Percentiles rank a stretch among this genome's conserved stretches.
These are phyloP conservation scores for Nematostella vectensis DNA, from an alignment of 92 coral and sea anemone genomes.

Conservation along the genomic window DNA sequence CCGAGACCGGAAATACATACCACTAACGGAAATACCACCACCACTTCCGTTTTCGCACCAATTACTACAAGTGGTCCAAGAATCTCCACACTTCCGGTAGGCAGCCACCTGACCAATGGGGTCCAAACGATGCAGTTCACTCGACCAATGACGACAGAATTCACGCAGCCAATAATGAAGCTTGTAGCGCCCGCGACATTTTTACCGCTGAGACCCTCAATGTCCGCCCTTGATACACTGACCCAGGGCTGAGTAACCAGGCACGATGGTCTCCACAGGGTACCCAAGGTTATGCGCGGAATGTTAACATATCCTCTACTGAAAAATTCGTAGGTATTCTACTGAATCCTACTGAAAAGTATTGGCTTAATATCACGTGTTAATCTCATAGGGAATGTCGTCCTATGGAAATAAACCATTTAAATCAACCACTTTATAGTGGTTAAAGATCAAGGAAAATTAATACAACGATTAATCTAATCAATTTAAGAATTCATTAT, in stretches of 20 bases:
- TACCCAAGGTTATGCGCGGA: neutral
- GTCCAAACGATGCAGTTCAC: constrained; percentile 91
- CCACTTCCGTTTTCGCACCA: constrained; percentile 91
- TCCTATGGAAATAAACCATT: no score
- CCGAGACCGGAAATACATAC: constrained; percentile 71
- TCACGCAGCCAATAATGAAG: constrained; percentile 91
- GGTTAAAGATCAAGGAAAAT: no score
- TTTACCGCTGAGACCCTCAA: constrained; percentile 87
- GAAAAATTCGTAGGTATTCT: no score
- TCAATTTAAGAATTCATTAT: no score
- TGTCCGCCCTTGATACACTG: constrained; percentile 66
- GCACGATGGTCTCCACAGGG: neutral
- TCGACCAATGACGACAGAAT: constrained; percentile 87
- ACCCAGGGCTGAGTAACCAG: constrained; percentile 50
- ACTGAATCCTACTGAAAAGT: no score
- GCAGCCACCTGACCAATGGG: constrained; percentile 75
- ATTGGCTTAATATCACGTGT: no score
- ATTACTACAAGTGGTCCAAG: constrained; percentile 75
- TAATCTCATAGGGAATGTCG: no score
- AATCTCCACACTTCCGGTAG: constrained; percentile 70
- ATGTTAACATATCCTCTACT: neutral
- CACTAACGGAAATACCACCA: constrained; percentile 62
- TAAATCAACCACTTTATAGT: no score
- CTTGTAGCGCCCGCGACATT: constrained; percentile 90
- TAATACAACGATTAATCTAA: no score